These are phyloP conservation scores for Oriolus oriolus DNA, from an alignment of 2,113 vertebrate species.

Conservation along the genomic window DNA sequence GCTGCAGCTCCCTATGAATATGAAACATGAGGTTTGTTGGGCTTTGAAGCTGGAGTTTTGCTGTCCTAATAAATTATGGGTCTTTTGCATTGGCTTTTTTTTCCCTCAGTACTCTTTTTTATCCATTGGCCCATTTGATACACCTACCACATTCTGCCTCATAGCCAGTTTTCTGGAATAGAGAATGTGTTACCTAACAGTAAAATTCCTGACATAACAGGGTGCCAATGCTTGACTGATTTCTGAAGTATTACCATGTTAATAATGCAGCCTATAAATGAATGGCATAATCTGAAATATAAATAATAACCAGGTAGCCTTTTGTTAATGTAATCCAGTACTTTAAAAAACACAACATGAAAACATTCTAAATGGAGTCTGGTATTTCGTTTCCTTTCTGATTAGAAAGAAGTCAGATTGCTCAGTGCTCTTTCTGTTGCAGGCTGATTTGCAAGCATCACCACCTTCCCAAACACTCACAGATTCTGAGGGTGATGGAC, in stretches of 20 bases:
- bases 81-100: neutral
- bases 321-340: neutral
- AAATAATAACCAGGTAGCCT: neutral
- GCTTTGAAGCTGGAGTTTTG: neutral
- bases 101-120: neutral
- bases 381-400: neutral
- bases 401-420: neutral
- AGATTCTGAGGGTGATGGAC: constrained; percentile 43
- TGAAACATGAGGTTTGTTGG: neutral
- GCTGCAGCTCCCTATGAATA: neutral
- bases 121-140: neutral
- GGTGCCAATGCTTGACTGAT: neutral
- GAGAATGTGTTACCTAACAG: neutral
- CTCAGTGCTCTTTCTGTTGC: neutral
- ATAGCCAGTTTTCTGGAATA: neutral
- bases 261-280: neutral
- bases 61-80: neutral
- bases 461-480: constrained; percentile 24
- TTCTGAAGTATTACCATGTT: neutral
- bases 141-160: neutral
- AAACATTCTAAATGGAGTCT: neutral
- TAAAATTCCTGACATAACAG: neutral
- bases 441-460: constrained; percentile 53
- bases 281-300: neutral
- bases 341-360: neutral